A percentile compares a stretch with the other conserved stretches of the same genome.
Conservation (phyloP, 2,888 invertebrate species). For the Melinopterus prodromus region DNA sequence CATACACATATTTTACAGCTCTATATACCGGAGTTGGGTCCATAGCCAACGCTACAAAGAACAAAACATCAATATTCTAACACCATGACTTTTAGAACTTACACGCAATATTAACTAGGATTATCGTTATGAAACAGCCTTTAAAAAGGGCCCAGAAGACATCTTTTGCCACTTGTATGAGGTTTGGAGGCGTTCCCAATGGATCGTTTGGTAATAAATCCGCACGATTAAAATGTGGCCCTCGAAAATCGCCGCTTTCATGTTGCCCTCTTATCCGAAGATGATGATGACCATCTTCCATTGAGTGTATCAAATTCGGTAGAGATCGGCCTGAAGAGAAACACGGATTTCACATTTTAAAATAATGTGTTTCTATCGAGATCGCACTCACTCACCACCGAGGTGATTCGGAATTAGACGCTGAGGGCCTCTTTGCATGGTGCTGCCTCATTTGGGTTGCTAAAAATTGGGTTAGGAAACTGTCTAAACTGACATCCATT, state of each 20-base stretch:
- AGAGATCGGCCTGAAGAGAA: neutral
- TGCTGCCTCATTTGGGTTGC: neutral
- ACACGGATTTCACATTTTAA: neutral
- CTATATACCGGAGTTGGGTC: constrained; percentile 32
- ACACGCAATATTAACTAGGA: neutral
- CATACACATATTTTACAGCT: neutral
- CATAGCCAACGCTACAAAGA: constrained; percentile 29
- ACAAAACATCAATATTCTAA: constrained; percentile 10
- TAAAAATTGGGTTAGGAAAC: neutral
- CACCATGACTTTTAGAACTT: neutral
- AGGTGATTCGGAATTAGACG: neutral
- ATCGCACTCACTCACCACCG: neutral
- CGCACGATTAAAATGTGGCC: neutral
- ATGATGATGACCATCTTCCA: neutral
- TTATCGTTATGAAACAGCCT: neutral
- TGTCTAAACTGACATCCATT: neutral
- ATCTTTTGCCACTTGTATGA: neutral
- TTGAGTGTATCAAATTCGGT: neutral
- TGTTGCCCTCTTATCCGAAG: neutral
- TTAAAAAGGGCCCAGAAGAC: neutral
- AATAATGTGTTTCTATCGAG: neutral
- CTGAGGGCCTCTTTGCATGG: neutral
- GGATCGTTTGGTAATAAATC: neutral
- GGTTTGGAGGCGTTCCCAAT: neutral
- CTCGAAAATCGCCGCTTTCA: neutral